A percentile compares a stretch with the other conserved stretches of the same genome.
These are phyloP conservation scores for Xestia c-nigrum DNA, from an alignment of 2,888 invertebrate species.

Conservation along the genomic window DNA sequence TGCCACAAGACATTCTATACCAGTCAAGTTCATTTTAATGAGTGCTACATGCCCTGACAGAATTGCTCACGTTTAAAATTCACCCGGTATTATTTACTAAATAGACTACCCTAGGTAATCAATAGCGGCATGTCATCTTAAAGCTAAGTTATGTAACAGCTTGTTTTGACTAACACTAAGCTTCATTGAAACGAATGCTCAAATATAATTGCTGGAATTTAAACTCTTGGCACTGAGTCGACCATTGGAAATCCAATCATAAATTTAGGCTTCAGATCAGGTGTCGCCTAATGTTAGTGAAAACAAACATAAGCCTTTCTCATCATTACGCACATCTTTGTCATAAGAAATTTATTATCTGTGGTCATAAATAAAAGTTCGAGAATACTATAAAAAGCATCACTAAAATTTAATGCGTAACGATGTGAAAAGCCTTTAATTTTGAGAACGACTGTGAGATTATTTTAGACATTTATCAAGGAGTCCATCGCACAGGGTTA, in stretches of 20 bases:
- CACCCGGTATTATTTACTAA: constrained; percentile 10
- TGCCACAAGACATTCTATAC: too few relatives aligned
- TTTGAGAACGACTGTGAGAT: constrained; percentile 52
- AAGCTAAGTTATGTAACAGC: constrained; percentile 51
- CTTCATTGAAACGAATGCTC: not conserved
- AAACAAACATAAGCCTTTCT: constrained; percentile 5
- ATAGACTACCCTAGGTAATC: constrained; percentile 66
- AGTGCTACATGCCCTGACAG: not conserved
- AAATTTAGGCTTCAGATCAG: not conserved
- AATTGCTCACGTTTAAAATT: not conserved
- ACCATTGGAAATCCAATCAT: not conserved
- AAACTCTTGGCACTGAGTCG: not conserved
- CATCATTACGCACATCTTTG: constrained; percentile 12
- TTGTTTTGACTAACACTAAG: not conserved
- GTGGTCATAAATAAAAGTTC: constrained; percentile 4
- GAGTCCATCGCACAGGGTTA: constrained; percentile 50
- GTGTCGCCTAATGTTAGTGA: not conserved
- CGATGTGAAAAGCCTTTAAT: constrained; percentile 17
- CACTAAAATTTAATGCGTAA: not conserved
- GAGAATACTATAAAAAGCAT: constrained; percentile 36
- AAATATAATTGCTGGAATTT: not conserved
- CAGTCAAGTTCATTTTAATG: not conserved
- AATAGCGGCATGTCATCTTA: constrained; percentile 65
- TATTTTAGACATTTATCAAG: constrained; percentile 61
- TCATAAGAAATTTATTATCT: constrained; percentile 10